phyloP scores from a whole-genome alignment of 1,140 invertebrate genomes.

The Conus betulinus region DNA sequence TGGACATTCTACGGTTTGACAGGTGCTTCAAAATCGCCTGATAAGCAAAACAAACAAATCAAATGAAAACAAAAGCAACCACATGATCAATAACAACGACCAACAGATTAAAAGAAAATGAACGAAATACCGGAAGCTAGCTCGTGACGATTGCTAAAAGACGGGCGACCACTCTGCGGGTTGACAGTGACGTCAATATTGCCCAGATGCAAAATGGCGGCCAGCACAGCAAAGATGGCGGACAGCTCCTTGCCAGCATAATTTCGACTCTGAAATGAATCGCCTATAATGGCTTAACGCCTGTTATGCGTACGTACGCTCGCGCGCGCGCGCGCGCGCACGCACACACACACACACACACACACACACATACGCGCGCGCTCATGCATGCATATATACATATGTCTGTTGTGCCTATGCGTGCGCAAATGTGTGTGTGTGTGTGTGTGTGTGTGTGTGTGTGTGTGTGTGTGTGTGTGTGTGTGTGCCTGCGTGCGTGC shows the following conservation, averaged over 20 bases:
- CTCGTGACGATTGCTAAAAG: slow-evolving; percentile 9
- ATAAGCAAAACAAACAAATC: neutral
- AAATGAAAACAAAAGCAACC: neutral
- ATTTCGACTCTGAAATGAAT: slow-evolving; percentile 15
- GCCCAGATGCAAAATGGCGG: slow-evolving; percentile 30
- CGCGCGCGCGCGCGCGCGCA: too few species aligned
- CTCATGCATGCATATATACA: too few species aligned
- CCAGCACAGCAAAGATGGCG: slow-evolving; percentile 18
- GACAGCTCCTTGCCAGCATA: slow-evolving; percentile 25
- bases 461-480: neutral
- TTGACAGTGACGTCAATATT: slow-evolving; percentile 15
- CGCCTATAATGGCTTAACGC: too few species aligned
- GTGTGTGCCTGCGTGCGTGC: neutral
- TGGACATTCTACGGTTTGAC: too few species aligned
- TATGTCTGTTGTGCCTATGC: neutral
- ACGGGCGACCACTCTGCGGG: neutral
- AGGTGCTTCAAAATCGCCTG: neutral
- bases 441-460: neutral
- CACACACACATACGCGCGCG: too few species aligned
- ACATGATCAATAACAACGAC: neutral
- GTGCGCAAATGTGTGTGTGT: neutral
- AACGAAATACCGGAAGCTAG: neutral
- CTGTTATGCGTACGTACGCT: neutral
- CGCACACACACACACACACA: too few species aligned
- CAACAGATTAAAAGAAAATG: neutral